phyloP scores from a whole-genome alignment of 2,113 vertebrate genomes.

The Eclectus roratus region DNA sequence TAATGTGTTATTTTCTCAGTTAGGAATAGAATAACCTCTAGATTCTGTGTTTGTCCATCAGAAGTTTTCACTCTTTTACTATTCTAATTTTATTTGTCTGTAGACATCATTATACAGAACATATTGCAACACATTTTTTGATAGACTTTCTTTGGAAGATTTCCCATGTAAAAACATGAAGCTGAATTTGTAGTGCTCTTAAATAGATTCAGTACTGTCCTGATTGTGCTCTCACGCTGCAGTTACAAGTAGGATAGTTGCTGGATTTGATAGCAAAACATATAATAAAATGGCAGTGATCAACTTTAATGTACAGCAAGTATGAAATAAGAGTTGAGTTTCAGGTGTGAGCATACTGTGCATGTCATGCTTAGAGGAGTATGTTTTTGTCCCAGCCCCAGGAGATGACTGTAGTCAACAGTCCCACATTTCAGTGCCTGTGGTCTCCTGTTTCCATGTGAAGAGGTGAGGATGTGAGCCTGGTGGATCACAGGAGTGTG shows the following conservation, averaged over 20 bases:
- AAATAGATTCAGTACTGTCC: not conserved
- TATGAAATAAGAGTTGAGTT: not conserved
- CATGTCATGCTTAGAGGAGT: not conserved
- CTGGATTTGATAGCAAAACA: fast-evolving
- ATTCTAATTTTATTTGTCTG: not conserved
- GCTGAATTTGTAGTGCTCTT: not conserved
- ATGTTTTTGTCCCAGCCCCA: not conserved
- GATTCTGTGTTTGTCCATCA: not conserved
- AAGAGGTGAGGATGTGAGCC: not conserved
- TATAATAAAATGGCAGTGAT: not conserved
- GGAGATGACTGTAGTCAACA: not conserved
- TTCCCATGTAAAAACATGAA: not conserved
- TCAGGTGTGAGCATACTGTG: not conserved
- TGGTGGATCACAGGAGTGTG: fast-evolving
- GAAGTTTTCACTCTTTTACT: not conserved
- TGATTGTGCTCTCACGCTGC: not conserved
- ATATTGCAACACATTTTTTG: not conserved
- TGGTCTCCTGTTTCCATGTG: fast-evolving
- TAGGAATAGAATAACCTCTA: not conserved
- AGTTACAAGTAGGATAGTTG: not conserved
- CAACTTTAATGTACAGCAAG: not conserved
- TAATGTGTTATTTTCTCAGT: not conserved
- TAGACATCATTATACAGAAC: not conserved
- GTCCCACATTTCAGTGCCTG: not conserved
- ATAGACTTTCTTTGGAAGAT: not conserved